Percentiles rank a stretch among this genome's conserved stretches.
Conservation (phyloP, 2,888 invertebrate species). For the Erebia aethiops region DNA sequence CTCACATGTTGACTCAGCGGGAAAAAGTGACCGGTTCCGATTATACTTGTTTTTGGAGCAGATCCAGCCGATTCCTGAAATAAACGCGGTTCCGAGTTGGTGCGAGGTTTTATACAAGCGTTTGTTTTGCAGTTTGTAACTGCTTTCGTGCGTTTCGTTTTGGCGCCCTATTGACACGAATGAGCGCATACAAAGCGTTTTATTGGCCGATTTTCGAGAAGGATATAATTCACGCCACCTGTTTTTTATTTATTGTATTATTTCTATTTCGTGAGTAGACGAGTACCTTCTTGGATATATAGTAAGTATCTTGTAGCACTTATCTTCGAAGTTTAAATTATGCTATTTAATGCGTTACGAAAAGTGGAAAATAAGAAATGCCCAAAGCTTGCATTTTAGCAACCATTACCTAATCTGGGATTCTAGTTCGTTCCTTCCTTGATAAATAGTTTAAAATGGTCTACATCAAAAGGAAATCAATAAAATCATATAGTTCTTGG, state of each 20-base stretch:
- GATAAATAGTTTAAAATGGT: too few species aligned
- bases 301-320: background rate
- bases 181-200: constrained; percentile 14
- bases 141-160: constrained; percentile 44
- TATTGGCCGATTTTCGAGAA: constrained; percentile 4
- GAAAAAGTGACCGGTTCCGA: constrained; percentile 75
- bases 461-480: too few species aligned
- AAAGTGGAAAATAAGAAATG: background rate
- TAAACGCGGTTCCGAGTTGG: constrained; percentile 68
- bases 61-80: constrained; percentile 78
- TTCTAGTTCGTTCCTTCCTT: background rate
- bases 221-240: background rate
- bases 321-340: background rate
- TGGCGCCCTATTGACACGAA: constrained; percentile 36
- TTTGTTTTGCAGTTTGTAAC: constrained; percentile 49
- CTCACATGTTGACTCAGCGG: constrained; percentile 73
- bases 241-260: background rate
- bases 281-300: background rate
- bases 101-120: constrained; percentile 66
- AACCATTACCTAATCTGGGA: too few species aligned
- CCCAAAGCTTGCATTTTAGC: background rate
- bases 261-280: too few species aligned
- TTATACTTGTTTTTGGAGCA: constrained; percentile 72
- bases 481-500: too few species aligned
- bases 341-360: background rate